Conservation (phyloP, 2,888 invertebrate species). For the Pocota personata region DNA sequence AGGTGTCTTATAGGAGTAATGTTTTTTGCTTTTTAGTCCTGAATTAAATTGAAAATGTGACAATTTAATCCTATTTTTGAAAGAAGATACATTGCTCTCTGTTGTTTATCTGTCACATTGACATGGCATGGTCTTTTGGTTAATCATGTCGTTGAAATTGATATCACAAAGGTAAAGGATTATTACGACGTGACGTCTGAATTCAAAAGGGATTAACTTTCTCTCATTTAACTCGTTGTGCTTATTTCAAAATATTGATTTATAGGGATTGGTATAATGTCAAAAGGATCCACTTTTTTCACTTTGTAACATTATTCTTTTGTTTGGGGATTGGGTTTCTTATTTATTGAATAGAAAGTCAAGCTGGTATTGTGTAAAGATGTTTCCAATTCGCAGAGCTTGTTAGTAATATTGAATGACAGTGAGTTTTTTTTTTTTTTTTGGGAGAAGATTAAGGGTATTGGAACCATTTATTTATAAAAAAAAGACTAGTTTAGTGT, state of each 20-base stretch:
- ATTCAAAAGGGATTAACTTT: background rate
- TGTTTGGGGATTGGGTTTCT: background rate
- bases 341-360: background rate
- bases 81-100: background rate
- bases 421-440: no score
- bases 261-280: background rate
- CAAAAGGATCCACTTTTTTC: background rate
- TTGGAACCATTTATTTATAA: no score
- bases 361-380: background rate
- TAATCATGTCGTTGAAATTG: background rate
- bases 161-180: background rate
- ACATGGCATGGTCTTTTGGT: background rate
- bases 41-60: background rate
- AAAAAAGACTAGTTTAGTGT: background rate
- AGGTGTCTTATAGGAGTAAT: no score
- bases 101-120: conserved; percentile 3
- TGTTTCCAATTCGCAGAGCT: background rate
- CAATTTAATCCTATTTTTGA: background rate
- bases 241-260: background rate
- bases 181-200: background rate
- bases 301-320: background rate
- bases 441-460: no score
- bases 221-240: background rate
- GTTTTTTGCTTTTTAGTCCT: background rate
- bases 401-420: background rate